These are phyloP conservation scores for Timema cristinae DNA, from an alignment of 2,888 invertebrate species.

Conservation along the genomic window DNA sequence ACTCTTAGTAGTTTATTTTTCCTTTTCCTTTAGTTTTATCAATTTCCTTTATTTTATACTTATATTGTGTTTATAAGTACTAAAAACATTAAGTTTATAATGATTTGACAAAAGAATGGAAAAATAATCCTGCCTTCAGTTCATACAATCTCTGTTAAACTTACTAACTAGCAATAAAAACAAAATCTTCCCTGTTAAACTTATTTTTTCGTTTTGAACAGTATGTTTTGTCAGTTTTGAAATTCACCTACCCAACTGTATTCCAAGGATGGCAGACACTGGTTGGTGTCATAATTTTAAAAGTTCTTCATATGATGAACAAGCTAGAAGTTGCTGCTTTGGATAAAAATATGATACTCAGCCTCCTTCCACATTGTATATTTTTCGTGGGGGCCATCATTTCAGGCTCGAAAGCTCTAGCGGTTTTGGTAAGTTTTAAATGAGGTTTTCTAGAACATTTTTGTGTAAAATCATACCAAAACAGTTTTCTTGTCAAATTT, in stretches of 20 bases:
- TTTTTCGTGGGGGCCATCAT: conserved; percentile 38
- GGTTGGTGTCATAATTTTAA: conserved; percentile 37
- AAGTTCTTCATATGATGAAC: conserved; percentile 31
- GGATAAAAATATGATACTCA: conserved; percentile 35
- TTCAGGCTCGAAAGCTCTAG: conserved; percentile 38
- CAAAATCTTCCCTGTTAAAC: no score
- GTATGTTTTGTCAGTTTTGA: conserved; percentile 39
- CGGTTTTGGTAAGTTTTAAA: conserved; percentile 33
- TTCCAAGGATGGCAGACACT: conserved; percentile 42
- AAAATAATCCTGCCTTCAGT: no score
- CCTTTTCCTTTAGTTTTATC: no score
- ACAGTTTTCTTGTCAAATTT: no score
- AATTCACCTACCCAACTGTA: conserved; percentile 40
- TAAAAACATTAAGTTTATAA: no score
- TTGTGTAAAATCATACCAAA: no score
- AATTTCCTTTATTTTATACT: no score
- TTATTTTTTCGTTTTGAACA: conserved; percentile 23
- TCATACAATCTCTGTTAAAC: no score
- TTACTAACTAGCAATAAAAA: no score
- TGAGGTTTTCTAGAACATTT: not conserved
- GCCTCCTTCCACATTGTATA: conserved; percentile 36
- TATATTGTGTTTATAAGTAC: no score
- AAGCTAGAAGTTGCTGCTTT: conserved; percentile 33
- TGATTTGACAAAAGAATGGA: no score
- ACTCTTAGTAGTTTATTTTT: no score